These are phyloP conservation scores for Dascyllus trimaculatus DNA, from an alignment of 2,113 vertebrate genomes.

Conservation along the genomic window DNA sequence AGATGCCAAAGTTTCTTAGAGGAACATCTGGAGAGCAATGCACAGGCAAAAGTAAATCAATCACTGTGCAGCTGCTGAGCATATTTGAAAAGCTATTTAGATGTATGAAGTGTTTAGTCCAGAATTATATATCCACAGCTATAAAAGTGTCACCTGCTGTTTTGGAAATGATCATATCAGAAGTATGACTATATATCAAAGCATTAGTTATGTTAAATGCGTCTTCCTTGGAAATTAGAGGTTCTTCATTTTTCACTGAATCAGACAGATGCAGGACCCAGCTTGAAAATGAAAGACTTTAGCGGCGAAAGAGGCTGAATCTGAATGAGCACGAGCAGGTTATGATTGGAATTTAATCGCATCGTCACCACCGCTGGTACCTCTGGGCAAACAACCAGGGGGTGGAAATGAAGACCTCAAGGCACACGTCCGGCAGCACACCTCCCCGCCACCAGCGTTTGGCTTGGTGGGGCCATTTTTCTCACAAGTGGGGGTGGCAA, in stretches of 20 bases:
- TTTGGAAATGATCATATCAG: too few relatives aligned
- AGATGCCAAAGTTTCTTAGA: too few relatives aligned
- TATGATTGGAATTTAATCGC: slow-evolving; percentile 12
- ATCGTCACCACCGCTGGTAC: slow-evolving; percentile 1
- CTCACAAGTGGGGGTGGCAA: slow-evolving; percentile 6
- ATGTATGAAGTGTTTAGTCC: too few relatives aligned
- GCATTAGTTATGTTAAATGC: too few relatives aligned
- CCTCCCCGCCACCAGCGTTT: slow-evolving; percentile 10
- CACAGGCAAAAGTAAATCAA: too few relatives aligned
- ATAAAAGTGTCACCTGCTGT: too few relatives aligned
- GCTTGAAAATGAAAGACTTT: not conserved
- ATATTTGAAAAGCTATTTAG: too few relatives aligned
- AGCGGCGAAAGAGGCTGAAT: not conserved
- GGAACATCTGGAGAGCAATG: too few relatives aligned
- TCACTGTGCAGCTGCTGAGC: too few relatives aligned
- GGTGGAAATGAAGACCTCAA: slow-evolving; percentile 9
- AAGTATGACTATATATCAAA: too few relatives aligned
- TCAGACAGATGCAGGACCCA: not conserved
- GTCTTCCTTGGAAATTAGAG: not conserved
- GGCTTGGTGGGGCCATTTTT: not conserved
- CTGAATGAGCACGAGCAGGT: not conserved
- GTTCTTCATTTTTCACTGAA: not conserved
- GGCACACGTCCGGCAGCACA: slow-evolving; percentile 21
- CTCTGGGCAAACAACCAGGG: slow-evolving; percentile 21
- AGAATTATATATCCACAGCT: too few relatives aligned